Evolutionary conservation across 2,797 vertebrate species (phyloP).

Genomic region (Poecilia wingei): DNA sequence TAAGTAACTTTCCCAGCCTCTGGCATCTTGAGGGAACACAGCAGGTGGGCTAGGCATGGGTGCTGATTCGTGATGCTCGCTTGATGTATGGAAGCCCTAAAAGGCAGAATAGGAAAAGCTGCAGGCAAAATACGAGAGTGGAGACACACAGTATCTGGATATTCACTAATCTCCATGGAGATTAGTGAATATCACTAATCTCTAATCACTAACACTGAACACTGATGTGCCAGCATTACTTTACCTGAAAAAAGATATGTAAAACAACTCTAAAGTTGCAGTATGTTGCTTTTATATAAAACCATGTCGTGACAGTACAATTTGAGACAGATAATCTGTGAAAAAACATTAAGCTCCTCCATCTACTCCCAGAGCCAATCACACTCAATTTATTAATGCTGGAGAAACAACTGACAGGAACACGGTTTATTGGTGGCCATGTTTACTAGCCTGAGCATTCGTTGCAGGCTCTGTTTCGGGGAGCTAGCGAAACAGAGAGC

Average conservation of each 20-base stretch:
- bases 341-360: neutral
- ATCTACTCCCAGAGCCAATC: too few species aligned
- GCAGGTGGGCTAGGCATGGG: neutral
- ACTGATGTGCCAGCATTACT: neutral
- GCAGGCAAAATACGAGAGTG: neutral
- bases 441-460: too few species aligned
- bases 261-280: too few species aligned
- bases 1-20: neutral
- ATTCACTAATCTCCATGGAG: neutral
- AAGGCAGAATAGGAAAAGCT: conserved; percentile 4
- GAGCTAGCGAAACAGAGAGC: too few species aligned
- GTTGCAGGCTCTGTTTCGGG: too few species aligned
- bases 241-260: neutral
- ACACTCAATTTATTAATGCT: too few species aligned
- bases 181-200: too few species aligned
- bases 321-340: neutral
- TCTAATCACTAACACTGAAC: neutral
- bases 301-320: too few species aligned
- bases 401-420: too few species aligned
- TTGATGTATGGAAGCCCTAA: neutral
- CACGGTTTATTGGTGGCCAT: too few species aligned
- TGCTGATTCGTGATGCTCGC: neutral
- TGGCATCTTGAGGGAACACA: neutral
- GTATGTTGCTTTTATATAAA: too few species aligned
- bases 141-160: neutral